Evolutionary conservation across 2,113 vertebrate genomes (phyloP).

Genomic region (Phyllopteryx taeniolatus): DNA sequence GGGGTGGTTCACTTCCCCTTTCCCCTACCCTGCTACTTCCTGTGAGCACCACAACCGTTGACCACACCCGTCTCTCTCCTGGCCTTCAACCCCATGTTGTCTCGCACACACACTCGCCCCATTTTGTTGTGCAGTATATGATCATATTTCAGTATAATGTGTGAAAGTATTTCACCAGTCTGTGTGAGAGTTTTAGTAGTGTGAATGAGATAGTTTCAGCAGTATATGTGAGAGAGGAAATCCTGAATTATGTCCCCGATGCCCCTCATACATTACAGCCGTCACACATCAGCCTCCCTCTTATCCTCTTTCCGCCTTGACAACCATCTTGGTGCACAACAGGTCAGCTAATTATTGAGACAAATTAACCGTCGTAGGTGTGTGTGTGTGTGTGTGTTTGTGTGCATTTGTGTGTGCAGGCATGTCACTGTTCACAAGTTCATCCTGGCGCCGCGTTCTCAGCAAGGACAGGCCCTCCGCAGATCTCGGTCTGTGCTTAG

Average conservation of each 20-base stretch:
- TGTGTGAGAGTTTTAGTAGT: background rate
- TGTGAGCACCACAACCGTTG: conserved; percentile 66
- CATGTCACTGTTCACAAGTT: background rate
- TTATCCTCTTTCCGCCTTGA: background rate
- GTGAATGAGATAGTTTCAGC: background rate
- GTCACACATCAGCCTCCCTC: conserved; percentile 22
- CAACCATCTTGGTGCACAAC: conserved; percentile 7
- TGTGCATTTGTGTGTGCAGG: conserved; percentile 12
- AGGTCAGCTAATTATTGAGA: conserved; percentile 40
- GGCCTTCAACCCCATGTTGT: conserved; percentile 39
- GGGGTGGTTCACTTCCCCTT: conserved; percentile 74
- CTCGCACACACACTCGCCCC: conserved; percentile 10
- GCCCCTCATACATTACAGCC: conserved; percentile 19
- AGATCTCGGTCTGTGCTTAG: conserved; percentile 24
- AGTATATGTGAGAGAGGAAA: background rate
- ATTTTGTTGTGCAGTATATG: background rate
- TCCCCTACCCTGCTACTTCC: conserved; percentile 66
- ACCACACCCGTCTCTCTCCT: conserved; percentile 65
- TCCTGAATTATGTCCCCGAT: background rate
- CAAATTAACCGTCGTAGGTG: conserved; percentile 1
- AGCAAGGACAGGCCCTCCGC: conserved; percentile 10
- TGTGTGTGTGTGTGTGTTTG: background rate
- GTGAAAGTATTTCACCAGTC: background rate
- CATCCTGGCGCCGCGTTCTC: background rate
- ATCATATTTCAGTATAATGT: background rate